A percentile compares a stretch with the other conserved stretches of the same genome.
Evolutionary conservation across 1,140 invertebrate genomes (phyloP).

Genomic region (Theocolax elegans): DNA sequence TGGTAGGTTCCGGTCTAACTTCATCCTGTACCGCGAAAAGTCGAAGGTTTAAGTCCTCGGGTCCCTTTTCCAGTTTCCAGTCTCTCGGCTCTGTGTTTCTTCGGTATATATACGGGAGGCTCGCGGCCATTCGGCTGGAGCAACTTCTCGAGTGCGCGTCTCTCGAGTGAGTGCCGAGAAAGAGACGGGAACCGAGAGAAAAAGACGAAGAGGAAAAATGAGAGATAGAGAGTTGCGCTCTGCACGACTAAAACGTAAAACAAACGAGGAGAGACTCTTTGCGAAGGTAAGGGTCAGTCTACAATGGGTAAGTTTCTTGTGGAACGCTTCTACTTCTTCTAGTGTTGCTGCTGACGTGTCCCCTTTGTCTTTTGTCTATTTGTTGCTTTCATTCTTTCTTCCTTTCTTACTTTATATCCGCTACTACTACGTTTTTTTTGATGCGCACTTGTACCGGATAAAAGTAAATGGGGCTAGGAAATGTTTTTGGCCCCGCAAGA

Average conservation of each 20-base stretch:
- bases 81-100: slow-evolving; percentile 14
- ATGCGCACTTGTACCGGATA: slow-evolving; percentile 19
- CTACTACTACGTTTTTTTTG: neutral
- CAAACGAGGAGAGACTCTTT: slow-evolving; percentile 32
- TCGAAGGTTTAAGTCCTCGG: slow-evolving; percentile 45
- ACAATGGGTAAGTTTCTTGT: slow-evolving; percentile 30
- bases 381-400: slow-evolving; percentile 12
- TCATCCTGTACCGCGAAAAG: slow-evolving; percentile 16
- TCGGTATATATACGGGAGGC: neutral
- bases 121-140: slow-evolving; percentile 31
- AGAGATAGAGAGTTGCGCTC: neutral
- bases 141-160: slow-evolving; percentile 26
- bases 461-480: slow-evolving; percentile 25
- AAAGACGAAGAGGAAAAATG: too few relatives aligned
- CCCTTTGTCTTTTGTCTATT: neutral
- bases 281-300: slow-evolving; percentile 33
- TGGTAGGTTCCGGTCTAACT: slow-evolving; percentile 23
- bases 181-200: neutral
- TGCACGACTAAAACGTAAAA: slow-evolving; percentile 37
- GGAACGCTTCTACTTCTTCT: slow-evolving; percentile 23
- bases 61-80: slow-evolving; percentile 37
- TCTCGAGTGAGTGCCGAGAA: neutral
- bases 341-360: slow-evolving; percentile 9
- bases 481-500: slow-evolving; percentile 11
- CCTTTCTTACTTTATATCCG: slow-evolving; percentile 19